Evolutionary conservation across 2,797 vertebrate genomes (phyloP).

Genomic region (Lindbergichthys nudifrons): DNA sequence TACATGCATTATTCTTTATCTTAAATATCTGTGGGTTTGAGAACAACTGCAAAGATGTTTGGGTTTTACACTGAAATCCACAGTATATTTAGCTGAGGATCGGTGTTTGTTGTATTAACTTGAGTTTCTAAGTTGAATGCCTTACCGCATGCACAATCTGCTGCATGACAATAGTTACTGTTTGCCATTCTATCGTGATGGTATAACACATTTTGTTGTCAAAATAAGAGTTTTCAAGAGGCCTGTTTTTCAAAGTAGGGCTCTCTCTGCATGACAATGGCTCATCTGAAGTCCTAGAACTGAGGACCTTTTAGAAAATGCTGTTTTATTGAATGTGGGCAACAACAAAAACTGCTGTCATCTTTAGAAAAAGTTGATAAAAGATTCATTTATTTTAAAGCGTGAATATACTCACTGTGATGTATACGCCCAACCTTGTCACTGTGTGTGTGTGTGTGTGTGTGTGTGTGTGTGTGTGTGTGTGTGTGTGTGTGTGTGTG

Average conservation of each 20-base stretch:
- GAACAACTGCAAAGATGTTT: slow-evolving; percentile 2
- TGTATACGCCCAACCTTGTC: slow-evolving; percentile 21
- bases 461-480: slow-evolving; percentile 22
- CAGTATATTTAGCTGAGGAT: slow-evolving; percentile 2
- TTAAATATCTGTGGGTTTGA: not conserved
- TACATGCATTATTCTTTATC: not conserved
- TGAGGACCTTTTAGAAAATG: slow-evolving; percentile 20
- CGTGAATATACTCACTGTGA: slow-evolving; percentile 49
- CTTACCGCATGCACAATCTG: slow-evolving; percentile 32
- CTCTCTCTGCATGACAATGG: slow-evolving; percentile 47
- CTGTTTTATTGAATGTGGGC: slow-evolving; percentile 39
- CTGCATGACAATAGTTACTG: slow-evolving; percentile 39
- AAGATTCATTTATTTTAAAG: slow-evolving; percentile 43
- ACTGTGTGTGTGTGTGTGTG: slow-evolving; percentile 21
- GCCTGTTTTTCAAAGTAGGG: slow-evolving; percentile 3
- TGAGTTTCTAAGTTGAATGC: slow-evolving; percentile 8
- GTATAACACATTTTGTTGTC: slow-evolving; percentile 7
- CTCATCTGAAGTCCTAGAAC: slow-evolving; percentile 16
- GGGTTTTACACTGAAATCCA: not conserved
- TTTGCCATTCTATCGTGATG: not conserved
- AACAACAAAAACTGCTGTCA: slow-evolving; percentile 35
- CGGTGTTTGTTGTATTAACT: slow-evolving; percentile 21
- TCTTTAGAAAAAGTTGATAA: slow-evolving; percentile 26
- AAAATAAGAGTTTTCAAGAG: slow-evolving; percentile 33
- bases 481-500: slow-evolving; percentile 28